phyloP scores from a whole-genome alignment of 2,797 vertebrate species.

The Nannoperca obscura region DNA sequence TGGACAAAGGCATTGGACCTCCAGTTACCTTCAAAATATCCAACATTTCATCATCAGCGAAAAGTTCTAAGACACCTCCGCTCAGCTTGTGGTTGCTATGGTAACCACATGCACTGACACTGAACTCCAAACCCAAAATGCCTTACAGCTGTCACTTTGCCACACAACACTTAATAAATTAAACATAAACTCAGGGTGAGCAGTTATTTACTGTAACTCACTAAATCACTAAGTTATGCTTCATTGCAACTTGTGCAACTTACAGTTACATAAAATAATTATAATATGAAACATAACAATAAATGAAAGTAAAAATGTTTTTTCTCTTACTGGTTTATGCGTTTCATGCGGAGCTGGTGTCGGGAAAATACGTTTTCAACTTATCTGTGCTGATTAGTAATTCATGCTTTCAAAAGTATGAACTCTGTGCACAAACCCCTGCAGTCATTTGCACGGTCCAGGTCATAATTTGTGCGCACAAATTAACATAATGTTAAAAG shows the following conservation, averaged over 20 bases:
- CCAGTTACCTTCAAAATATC: background rate
- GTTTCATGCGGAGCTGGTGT: background rate
- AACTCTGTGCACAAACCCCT: background rate
- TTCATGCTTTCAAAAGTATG: background rate
- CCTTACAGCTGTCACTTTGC: conserved; percentile 3
- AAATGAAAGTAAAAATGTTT: background rate
- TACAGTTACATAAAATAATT: background rate
- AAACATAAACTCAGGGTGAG: conserved; percentile 6
- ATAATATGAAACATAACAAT: no score
- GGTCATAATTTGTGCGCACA: no score
- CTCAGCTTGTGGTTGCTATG: background rate
- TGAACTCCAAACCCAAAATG: conserved; percentile 4
- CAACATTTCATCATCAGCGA: background rate
- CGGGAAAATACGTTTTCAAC: background rate
- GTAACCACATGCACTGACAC: conserved; percentile 10
- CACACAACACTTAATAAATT: background rate
- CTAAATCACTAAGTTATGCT: background rate
- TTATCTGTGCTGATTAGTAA: no score
- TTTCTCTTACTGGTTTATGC: background rate
- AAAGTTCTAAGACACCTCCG: background rate
- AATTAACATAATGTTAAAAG: background rate
- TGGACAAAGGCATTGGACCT: background rate
- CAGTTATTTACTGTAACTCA: background rate
- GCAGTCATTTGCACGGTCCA: background rate
- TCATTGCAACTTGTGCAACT: background rate